These are phyloP conservation scores for Tapirus terrestris DNA, from an alignment of 2,113 vertebrate species.

Conservation along the genomic window DNA sequence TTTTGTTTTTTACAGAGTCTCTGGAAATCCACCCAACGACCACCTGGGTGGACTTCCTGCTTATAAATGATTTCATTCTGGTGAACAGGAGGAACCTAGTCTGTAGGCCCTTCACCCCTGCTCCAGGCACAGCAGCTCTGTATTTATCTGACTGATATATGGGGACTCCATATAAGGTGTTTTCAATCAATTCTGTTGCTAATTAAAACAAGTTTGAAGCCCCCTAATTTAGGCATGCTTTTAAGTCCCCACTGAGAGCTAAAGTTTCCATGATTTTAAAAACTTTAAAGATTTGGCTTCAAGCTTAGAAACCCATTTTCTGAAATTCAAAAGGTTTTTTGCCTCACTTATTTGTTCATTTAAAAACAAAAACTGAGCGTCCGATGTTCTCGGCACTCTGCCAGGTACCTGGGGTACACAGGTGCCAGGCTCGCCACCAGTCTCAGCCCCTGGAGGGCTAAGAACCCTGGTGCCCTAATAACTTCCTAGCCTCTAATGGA, in stretches of 20 bases:
- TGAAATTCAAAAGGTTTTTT: background rate
- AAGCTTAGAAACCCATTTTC: conserved; percentile 30
- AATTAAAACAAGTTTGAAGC: conserved; percentile 32
- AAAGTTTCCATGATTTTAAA: background rate
- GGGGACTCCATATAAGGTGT: background rate
- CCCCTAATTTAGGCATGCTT: background rate
- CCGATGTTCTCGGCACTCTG: background rate
- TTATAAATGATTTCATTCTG: background rate
- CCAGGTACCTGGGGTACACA: background rate
- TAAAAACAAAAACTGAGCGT: background rate
- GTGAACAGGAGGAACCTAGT: too few relatives aligned
- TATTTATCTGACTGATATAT: background rate
- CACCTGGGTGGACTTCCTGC: background rate
- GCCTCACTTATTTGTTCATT: background rate
- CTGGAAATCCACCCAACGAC: background rate
- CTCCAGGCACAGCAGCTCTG: background rate
- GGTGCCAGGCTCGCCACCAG: background rate
- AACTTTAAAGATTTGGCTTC: background rate
- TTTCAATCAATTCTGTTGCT: background rate
- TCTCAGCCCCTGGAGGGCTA: background rate
- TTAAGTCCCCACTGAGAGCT: conserved; percentile 10
- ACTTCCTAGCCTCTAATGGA: background rate
- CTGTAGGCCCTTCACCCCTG: background rate
- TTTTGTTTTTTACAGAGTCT: background rate
- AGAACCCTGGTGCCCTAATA: background rate